Base-by-base conservation (phyloP, 2,888 invertebrate genomes). In the Digitonthophagus gazella region DNA sequence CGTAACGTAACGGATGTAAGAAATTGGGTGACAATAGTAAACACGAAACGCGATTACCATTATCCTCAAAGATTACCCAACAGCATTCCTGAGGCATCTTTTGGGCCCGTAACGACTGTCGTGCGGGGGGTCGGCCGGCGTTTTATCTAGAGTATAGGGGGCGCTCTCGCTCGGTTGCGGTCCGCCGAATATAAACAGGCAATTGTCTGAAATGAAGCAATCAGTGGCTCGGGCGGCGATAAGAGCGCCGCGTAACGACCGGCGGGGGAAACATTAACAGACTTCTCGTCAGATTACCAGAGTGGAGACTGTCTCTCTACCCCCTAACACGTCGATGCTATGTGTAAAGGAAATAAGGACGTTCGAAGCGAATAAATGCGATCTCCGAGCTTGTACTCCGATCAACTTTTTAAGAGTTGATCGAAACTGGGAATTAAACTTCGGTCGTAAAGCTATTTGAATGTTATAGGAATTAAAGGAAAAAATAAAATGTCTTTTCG, bases 201-300 rank as follows among this genome's bases (percentile, higher is more conserved):
- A 83, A 83, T 83, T 83, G 83, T 82, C 82, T 82, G 82, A 83
- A 82, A 83, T 83, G 83, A 83, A 83, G 83, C 83, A 83, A 83
- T 83, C 83, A 83, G 83, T 83, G 82, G 82, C 81, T 81, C 80
- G 78, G 81, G 78, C 79, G 81, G 80, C 81, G 83, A 83, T 83
- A 83, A 83, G 83, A 81, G 82, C 80, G 78, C 81, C 82, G 79
- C 82, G 77, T 83, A 83, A 83, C 82, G 83, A 83, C 80, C 82
- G 78, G 78, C 83, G 75, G 74, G 83, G 83, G 83, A 83, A 81
- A 82, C 83, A 83, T 83, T 83, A 83, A 83, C 83, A 82, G 82
- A 83, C 81, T 74, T 81, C 82, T 82, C 82, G 81, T 81, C 82
- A 82, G 82, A 83, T 83, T 83, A 82, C 79, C 81, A 80, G 28